These are phyloP conservation scores for Salmo trutta DNA, from an alignment of 2,797 vertebrate species.

Conservation along the genomic window DNA sequence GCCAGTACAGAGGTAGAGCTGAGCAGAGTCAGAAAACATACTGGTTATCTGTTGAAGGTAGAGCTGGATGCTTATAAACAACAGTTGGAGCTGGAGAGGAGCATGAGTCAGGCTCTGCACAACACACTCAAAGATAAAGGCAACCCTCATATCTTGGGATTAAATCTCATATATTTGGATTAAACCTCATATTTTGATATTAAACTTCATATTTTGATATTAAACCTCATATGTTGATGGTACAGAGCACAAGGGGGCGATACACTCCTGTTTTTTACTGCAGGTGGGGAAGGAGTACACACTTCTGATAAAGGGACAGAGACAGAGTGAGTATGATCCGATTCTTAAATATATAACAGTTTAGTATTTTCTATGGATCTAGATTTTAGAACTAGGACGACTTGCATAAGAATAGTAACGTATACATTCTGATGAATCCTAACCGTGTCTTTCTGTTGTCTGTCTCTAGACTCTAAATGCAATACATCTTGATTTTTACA, in stretches of 20 bases:
- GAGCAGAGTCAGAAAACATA: too few relatives aligned
- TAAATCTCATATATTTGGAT: not conserved
- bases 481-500: too few relatives aligned
- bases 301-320: slow-evolving; percentile 45
- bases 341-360: slow-evolving; percentile 6
- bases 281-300: slow-evolving; percentile 43
- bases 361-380: too few relatives aligned
- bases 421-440: too few relatives aligned
- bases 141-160: not conserved
- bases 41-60: not conserved
- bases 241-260: slow-evolving; percentile 50
- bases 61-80: slow-evolving; percentile 61
- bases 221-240: too few relatives aligned
- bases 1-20: slow-evolving; percentile 27
- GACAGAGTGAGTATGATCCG: slow-evolving; percentile 58
- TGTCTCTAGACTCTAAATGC: too few relatives aligned
- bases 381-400: too few relatives aligned
- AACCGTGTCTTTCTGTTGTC: too few relatives aligned
- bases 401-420: too few relatives aligned
- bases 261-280: not conserved
- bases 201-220: too few relatives aligned
- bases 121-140: slow-evolving; percentile 36
- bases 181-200: not conserved
- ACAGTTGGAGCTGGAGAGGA: slow-evolving; percentile 61
- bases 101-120: slow-evolving; percentile 43